A percentile compares a stretch with the other conserved stretches of the same genome.
These are phyloP conservation scores for Odobenus rosmarus DNA, from an alignment of 2,113 vertebrate species.

Conservation along the genomic window DNA sequence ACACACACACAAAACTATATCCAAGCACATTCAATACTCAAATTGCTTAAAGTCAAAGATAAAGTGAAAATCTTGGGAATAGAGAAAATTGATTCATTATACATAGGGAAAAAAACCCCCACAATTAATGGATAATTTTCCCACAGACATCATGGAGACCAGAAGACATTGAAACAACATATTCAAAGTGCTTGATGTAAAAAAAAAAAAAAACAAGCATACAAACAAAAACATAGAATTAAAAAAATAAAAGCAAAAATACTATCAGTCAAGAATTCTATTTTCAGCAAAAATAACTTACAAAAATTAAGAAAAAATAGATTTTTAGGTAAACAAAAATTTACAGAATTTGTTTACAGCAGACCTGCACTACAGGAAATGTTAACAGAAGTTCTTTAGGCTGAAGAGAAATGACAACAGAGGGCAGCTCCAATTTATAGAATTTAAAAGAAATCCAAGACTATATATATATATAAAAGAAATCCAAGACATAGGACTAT, in stretches of 20 bases:
- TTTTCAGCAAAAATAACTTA: not conserved
- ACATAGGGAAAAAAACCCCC: not conserved
- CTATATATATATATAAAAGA: not conserved
- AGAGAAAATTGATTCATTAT: not conserved
- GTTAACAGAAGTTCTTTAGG: not conserved
- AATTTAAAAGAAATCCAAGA: not conserved
- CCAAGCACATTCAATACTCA: not conserved
- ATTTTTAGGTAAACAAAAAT: not conserved
- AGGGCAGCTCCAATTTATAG: not conserved
- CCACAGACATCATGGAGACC: not conserved
- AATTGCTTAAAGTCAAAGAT: not conserved
- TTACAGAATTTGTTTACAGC: not conserved
- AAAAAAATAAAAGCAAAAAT: not conserved
- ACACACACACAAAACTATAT: not conserved
- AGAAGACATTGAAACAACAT: not conserved
- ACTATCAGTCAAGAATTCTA: not conserved
- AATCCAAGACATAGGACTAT: not conserved
- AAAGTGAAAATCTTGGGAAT: not conserved
- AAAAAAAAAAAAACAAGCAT: slow-evolving; percentile 4
- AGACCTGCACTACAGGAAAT: not conserved
- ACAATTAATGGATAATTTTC: not conserved
- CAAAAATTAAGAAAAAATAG: not conserved
- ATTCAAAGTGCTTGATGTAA: not conserved
- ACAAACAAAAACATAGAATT: not conserved
- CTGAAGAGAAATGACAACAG: not conserved